Percentiles rank a stretch among this genome's conserved stretches.
phyloP scores from a whole-genome alignment of 23 tunicate species.

The Styela plicata region DNA sequence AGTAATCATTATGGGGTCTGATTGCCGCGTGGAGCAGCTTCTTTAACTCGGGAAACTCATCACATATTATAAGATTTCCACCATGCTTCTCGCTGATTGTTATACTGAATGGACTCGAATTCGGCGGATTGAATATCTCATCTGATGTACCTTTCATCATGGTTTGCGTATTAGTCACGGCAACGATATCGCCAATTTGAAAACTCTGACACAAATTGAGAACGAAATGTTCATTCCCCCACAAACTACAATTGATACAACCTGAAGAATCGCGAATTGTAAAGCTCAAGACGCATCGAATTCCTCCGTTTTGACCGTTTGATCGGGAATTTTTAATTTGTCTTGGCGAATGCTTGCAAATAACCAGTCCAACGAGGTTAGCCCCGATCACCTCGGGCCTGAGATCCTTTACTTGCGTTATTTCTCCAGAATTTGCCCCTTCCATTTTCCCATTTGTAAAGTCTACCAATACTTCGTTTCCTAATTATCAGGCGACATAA shows the following conservation, averaged over 20 bases:
- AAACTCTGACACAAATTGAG: neutral
- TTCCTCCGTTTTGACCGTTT: neutral
- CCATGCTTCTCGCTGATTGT: constrained; percentile 19
- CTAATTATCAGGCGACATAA: no score
- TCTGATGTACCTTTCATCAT: constrained; percentile 7
- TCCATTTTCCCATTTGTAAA: neutral
- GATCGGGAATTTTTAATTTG: neutral
- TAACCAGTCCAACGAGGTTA: constrained; percentile 11
- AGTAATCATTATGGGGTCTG: constrained; percentile 8
- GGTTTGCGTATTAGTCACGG: constrained; percentile 1
- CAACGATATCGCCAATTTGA: constrained; percentile 2
- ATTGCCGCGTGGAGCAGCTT: neutral
- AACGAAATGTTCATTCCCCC: constrained; percentile 11
- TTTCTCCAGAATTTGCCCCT: neutral
- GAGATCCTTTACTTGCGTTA: constrained; percentile 4
- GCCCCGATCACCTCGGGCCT: neutral
- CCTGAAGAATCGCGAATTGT: constrained; percentile 15
- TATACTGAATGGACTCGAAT: neutral
- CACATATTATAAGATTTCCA: constrained; percentile 2
- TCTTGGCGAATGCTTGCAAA: constrained; percentile 18
- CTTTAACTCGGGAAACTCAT: neutral
- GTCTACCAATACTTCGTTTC: no score
- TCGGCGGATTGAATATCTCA: constrained; percentile 19
- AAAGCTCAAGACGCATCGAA: neutral
- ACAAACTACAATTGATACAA: constrained; percentile 4